Evolutionary conservation across 1,140 invertebrate genomes (phyloP).

Genomic region (Papilio aristodemus): DNA sequence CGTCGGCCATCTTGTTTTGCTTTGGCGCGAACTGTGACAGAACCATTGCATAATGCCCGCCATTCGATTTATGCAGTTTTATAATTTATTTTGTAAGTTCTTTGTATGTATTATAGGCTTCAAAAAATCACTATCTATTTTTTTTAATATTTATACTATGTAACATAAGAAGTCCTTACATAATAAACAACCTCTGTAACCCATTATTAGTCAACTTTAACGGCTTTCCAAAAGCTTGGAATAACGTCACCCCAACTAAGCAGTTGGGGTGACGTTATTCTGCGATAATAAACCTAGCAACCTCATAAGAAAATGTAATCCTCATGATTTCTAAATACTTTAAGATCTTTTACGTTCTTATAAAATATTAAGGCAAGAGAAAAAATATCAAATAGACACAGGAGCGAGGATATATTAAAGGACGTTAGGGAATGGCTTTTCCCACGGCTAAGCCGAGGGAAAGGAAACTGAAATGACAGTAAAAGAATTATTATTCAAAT

Average conservation of each 20-base stretch:
- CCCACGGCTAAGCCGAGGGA: conserved; percentile 67
- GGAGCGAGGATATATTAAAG: conserved; percentile 36
- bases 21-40: conserved; percentile 46
- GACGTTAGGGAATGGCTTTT: conserved; percentile 70
- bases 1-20: conserved; percentile 64
- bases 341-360: background rate
- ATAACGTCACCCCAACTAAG: no score
- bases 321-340: no score
- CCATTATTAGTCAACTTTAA: no score
- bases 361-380: background rate
- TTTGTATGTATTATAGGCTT: conserved; percentile 18
- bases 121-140: background rate
- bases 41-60: conserved; percentile 53
- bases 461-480: conserved; percentile 74
- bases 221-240: no score
- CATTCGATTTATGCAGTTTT: conserved; percentile 42
- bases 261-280: no score
- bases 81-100: conserved; percentile 22
- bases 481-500: conserved; percentile 78
- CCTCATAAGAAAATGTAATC: no score
- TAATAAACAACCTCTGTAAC: background rate
- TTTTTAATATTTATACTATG: background rate
- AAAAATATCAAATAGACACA: background rate
- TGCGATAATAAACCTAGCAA: no score
- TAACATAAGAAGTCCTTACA: background rate